Evolutionary conservation across 2,888 invertebrate genomes (phyloP), one percentile per base, ranked within the genome.

Genomic region (Sturmia bella): DNA sequence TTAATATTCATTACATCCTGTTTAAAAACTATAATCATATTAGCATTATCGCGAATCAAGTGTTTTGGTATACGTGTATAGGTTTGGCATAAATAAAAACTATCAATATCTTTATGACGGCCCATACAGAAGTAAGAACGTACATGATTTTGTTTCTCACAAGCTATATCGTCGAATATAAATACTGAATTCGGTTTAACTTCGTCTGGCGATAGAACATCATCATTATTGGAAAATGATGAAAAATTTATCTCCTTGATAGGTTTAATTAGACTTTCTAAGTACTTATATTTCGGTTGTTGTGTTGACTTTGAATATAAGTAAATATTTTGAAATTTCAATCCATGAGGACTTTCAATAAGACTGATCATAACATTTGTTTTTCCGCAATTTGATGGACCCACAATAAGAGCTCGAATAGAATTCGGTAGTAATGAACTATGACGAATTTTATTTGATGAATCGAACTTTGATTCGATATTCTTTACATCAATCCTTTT

Each of bases 11-110:
- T 56, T 56, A 17, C 32, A 24, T 52, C 50, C n/a, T 43, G n/a
- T 43, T 43, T 43, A 43, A 75, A n/a, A 85, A 89, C 89, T 32
- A 84, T 75, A 59, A 88, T 87, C 9, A 89, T 83, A 81, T 90
- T 90, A 5, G 86, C 82, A 84, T 90, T 90, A 80, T 90, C 89
- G 24, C 89, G 80, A 39, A 84, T 76, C 37, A 90, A 84, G 73
- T 89, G 88, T 85, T 90, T 90, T 5, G 88, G 88, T 39, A 90
- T 87, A 50, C 84, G 84, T 11, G 88, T 85, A 84, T 89, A 89
- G 89, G 43, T 43, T 43, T 43, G 43, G n/a, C n/a, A 9, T n/a
- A 43, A 43, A 43, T 43, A 43, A 43, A 43, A 43, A n/a, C 43
- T n/a, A n/a, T 43, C 43, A 9, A n/a, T 43, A 43, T 84, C 37